phyloP scores from a whole-genome alignment of 2,113 vertebrate species.

The Gobiocypris rarus region DNA sequence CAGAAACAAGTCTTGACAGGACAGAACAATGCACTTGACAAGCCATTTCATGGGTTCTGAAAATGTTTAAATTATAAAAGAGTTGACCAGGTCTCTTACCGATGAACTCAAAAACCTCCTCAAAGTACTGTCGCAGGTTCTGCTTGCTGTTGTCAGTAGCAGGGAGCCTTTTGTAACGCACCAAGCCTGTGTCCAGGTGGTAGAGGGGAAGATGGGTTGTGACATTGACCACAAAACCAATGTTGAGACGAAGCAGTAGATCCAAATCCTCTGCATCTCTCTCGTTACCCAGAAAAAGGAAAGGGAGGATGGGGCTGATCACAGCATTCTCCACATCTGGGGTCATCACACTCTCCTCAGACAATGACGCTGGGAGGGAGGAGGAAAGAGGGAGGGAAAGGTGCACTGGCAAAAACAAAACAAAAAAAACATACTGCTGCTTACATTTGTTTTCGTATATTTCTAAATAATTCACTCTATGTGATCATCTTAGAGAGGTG shows the following conservation, averaged over 20 bases:
- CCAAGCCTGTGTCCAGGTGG: slow-evolving; percentile 76
- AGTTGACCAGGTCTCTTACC: slow-evolving; percentile 67
- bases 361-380: slow-evolving; percentile 74
- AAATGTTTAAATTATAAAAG: not conserved
- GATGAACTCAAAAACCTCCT: slow-evolving; percentile 87
- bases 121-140: slow-evolving; percentile 87
- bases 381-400: slow-evolving; percentile 78
- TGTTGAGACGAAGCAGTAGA: slow-evolving; percentile 78
- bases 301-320: slow-evolving; percentile 83
- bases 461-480: not conserved
- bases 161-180: slow-evolving; percentile 83
- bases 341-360: slow-evolving; percentile 77
- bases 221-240: slow-evolving; percentile 84
- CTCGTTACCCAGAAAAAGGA: slow-evolving; percentile 85
- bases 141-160: slow-evolving; percentile 87
- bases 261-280: slow-evolving; percentile 83
- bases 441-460: not conserved
- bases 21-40: not conserved
- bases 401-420: slow-evolving; percentile 64
- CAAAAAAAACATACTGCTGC: not conserved
- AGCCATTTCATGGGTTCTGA: not conserved
- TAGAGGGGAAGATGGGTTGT: slow-evolving; percentile 86
- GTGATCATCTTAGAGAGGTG: not conserved
- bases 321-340: slow-evolving; percentile 84
- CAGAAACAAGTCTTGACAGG: not conserved